These are phyloP conservation scores for Drosophila watanabei DNA, from an alignment of 1,140 invertebrate genomes.

Conservation along the genomic window DNA sequence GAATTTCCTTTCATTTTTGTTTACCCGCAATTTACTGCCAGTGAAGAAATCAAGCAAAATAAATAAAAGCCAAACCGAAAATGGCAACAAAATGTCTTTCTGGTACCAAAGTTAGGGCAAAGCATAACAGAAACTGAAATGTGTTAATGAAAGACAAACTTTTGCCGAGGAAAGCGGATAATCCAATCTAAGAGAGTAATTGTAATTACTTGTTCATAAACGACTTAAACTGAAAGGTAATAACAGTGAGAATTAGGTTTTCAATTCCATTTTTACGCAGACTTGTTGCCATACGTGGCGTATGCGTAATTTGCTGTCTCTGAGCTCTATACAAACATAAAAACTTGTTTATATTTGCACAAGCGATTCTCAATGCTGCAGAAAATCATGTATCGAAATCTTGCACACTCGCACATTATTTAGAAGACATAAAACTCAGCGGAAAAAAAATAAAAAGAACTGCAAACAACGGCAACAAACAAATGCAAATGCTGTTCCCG, in stretches of 20 bases:
- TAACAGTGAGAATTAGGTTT: conserved; percentile 2
- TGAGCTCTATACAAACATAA: conserved; percentile 62
- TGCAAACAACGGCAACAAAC: conserved; percentile 37
- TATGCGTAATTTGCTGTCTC: conserved; percentile 64
- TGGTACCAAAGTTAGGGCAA: conserved; percentile 2
- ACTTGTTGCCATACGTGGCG: conserved; percentile 41
- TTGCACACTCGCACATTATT: conserved; percentile 19
- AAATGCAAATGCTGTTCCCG: conserved; percentile 42
- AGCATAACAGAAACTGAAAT: conserved; percentile 14
- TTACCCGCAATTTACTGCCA: conserved; percentile 13
- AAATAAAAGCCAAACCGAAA: conserved; percentile 26
- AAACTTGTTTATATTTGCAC: conserved; percentile 72
- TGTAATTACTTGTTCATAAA: conserved; percentile 14
- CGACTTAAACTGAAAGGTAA: conserved; percentile 7
- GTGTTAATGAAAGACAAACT: conserved; percentile 12
- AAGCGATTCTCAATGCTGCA: conserved; percentile 54
- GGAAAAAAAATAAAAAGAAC: conserved; percentile 17
- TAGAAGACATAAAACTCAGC: conserved; percentile 35
- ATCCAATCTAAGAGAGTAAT: conserved; percentile 3
- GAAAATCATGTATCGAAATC: conserved; percentile 15
- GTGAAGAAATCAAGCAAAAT: conserved; percentile 27
- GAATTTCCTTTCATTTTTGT: conserved; percentile 34
- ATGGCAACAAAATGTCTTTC: conserved; percentile 28
- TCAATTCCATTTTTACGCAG: neutral
- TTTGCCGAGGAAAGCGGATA: conserved; percentile 1